These are phyloP conservation scores for Phycodurus eques DNA, from an alignment of 2,113 vertebrate genomes.

Conservation along the genomic window DNA sequence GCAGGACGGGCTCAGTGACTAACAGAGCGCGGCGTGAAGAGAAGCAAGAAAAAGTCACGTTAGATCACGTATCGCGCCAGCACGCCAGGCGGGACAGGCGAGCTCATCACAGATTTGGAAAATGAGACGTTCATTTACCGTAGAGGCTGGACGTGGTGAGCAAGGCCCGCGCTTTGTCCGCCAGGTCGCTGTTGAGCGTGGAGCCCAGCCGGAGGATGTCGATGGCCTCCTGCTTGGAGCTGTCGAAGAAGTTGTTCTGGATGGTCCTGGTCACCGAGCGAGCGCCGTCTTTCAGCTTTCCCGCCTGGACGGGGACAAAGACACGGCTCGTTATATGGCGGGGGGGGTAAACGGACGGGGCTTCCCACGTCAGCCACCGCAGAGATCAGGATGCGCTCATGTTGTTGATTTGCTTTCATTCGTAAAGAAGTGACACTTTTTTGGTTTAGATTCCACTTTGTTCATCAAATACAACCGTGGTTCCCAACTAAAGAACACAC, in stretches of 20 bases:
- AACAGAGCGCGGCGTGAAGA: slow-evolving; percentile 68
- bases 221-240: slow-evolving; percentile 97
- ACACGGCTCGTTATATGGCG: neutral
- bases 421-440: too few species aligned
- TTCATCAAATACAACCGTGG: too few species aligned
- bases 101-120: neutral
- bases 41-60: slow-evolving; percentile 59
- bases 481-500: too few species aligned
- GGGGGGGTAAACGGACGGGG: too few species aligned
- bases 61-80: slow-evolving; percentile 15
- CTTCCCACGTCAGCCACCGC: too few species aligned
- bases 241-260: slow-evolving; percentile 99
- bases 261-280: slow-evolving; percentile 98
- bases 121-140: slow-evolving; percentile 68
- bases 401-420: too few species aligned
- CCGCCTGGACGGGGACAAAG: slow-evolving; percentile 71
- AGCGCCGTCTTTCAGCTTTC: slow-evolving; percentile 98
- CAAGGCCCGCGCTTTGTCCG: slow-evolving; percentile 96
- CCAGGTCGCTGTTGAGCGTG: slow-evolving; percentile 96
- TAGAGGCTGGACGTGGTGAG: slow-evolving; percentile 96
- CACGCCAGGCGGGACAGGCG: neutral
- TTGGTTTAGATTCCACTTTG: too few species aligned
- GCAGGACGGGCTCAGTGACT: slow-evolving; percentile 97
- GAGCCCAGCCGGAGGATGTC: slow-evolving; percentile 95
- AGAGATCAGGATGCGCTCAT: too few species aligned